A percentile compares a stretch with the other conserved stretches of the same genome.
Conservation (phyloP, 2,113 vertebrate species). For the Sander vitreus region DNA sequence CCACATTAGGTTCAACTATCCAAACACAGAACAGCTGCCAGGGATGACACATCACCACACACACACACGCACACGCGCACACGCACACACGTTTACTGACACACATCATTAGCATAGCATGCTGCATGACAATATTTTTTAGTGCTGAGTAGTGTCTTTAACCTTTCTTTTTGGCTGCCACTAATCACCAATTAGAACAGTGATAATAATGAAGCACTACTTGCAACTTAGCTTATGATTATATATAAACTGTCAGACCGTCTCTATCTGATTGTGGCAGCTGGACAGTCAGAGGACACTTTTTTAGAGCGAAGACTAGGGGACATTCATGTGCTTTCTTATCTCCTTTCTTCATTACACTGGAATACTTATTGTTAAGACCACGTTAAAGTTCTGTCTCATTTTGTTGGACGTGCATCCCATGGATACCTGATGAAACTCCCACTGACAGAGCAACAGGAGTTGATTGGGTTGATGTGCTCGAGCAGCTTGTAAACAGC, state of each 20-base stretch:
- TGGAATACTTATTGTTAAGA: background rate
- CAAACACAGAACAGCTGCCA: constrained; percentile 46
- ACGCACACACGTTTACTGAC: constrained; percentile 2
- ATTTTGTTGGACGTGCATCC: background rate
- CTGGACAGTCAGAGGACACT: background rate
- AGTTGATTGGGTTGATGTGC: constrained; percentile 4
- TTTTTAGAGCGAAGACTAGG: no score
- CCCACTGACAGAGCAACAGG: constrained; percentile 8
- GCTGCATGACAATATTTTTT: background rate
- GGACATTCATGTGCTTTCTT: background rate
- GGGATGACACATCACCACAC: background rate
- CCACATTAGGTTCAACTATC: constrained; percentile 34
- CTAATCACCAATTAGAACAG: background rate
- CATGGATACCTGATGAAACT: background rate
- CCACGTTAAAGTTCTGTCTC: background rate
- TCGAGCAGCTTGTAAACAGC: constrained; percentile 13
- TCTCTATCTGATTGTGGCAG: background rate
- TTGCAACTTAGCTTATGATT: no score
- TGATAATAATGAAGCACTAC: no score
- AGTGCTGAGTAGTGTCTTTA: no score
- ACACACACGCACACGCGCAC: background rate
- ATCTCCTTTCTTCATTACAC: background rate
- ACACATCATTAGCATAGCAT: constrained; percentile 22
- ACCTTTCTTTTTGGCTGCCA: background rate
- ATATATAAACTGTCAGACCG: background rate